Conservation (phyloP, 1,140 invertebrate genomes). For the Diabrotica virgifera region DNA sequence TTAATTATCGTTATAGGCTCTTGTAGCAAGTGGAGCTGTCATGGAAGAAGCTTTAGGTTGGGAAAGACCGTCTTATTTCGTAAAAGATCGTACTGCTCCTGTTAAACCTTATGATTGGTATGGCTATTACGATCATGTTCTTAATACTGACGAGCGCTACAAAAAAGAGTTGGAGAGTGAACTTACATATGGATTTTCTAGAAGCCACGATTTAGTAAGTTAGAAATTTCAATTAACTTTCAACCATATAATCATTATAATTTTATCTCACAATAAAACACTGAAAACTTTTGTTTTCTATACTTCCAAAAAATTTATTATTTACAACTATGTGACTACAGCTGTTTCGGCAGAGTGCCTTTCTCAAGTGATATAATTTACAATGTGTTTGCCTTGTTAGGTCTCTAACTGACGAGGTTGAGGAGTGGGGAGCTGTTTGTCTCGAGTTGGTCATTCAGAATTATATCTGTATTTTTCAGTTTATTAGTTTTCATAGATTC, state of each 20-base stretch:
- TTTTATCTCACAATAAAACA: too few species aligned
- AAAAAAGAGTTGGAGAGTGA: conserved; percentile 68
- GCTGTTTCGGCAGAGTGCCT: too few species aligned
- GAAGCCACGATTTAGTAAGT: conserved; percentile 71
- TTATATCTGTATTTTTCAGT: too few species aligned
- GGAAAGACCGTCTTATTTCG: conserved; percentile 76
- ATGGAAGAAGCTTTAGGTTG: conserved; percentile 85
- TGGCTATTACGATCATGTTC: conserved; percentile 68
- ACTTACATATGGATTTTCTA: conserved; percentile 76
- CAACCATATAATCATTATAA: neutral
- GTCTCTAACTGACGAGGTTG: too few species aligned
- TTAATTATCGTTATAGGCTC: conserved; percentile 48
- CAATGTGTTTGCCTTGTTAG: too few species aligned
- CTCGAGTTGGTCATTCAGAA: too few species aligned
- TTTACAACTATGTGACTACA: too few species aligned
- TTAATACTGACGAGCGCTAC: conserved; percentile 65
- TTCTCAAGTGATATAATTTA: too few species aligned
- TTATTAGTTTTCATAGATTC: too few species aligned
- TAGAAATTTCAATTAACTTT: neutral
- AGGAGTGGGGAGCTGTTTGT: too few species aligned
- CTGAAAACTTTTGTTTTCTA: too few species aligned
- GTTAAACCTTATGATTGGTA: conserved; percentile 78
- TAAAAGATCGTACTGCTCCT: conserved; percentile 53
- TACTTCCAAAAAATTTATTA: too few species aligned
- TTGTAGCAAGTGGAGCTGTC: conserved; percentile 70